These are phyloP conservation scores for Atethmia centrago DNA, from an alignment of 2,888 invertebrate species.

Conservation along the genomic window DNA sequence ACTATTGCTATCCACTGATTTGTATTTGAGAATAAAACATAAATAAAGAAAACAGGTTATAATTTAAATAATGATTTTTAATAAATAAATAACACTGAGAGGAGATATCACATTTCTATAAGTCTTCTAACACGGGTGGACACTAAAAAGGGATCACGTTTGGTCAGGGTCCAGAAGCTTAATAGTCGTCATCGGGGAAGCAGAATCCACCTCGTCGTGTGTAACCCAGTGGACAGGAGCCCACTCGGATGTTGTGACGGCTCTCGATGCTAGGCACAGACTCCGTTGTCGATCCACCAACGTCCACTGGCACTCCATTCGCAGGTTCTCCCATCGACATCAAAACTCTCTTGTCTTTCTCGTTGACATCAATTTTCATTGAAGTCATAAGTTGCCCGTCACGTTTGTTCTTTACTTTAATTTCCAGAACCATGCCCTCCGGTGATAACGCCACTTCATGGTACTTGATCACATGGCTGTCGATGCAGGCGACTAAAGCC, in stretches of 20 bases:
- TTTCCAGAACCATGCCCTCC: conserved; percentile 52
- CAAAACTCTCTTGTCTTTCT: conserved; percentile 42
- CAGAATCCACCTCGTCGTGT: conserved; percentile 68
- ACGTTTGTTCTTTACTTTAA: conserved; percentile 48
- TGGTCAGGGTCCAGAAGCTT: not conserved
- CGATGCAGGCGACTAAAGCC: conserved; percentile 47
- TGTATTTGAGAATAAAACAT: not conserved
- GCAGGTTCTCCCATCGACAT: conserved; percentile 29
- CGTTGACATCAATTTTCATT: conserved; percentile 55
- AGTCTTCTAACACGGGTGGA: conserved; percentile 41
- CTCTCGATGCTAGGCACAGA: conserved; percentile 53
- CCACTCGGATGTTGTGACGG: conserved; percentile 61
- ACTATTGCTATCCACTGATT: not conserved
- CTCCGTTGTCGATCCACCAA: conserved; percentile 15
- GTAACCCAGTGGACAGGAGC: conserved; percentile 68
- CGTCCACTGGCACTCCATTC: conserved; percentile 1
- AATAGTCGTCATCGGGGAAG: conserved; percentile 69
- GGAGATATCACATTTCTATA: conserved; percentile 45
- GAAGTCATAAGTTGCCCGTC: conserved; percentile 29
- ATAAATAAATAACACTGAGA: conserved; percentile 52
- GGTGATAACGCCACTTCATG: conserved; percentile 51
- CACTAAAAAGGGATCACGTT: conserved; percentile 4
- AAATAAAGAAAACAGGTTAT: not conserved
- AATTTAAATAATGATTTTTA: conserved; percentile 31
- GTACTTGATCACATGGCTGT: conserved; percentile 47